Base-by-base conservation (phyloP, 2,888 invertebrate species). In the Apotomis capreana region DNA sequence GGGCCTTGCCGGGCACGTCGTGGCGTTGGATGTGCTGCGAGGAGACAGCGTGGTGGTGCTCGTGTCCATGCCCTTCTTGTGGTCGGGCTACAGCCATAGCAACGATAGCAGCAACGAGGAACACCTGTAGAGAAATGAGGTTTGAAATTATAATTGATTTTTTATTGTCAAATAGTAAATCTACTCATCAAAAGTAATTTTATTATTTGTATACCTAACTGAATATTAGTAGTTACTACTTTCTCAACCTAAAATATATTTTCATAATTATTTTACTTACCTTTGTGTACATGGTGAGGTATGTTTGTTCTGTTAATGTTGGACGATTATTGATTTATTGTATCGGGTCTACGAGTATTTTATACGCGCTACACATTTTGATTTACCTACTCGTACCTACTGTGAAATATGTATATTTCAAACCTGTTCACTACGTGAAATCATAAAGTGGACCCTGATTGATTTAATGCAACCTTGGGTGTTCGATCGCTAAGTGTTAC, bases 31-130 rank as follows among this genome's bases (percentile, higher is more conserved):
- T 49, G 49, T 9, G 5, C 49, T 49, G 49, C 3, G 49, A 49
- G 9, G 49, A 49, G 49, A 9, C 0, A 0, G 49, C 49, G 49
- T 75, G 79, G 13, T 79, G 80, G 85, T 80, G 78, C 12, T 76
- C 78, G 52, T 82, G 76, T 1, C 75, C 75, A 5, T 79, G 69
- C 9, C 75, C 73, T 5, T 76, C 49, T 9, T 49, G 49, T 3
- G 49, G 76, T 26, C 70, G 75, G 51, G 76, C 76, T n/a, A 75
- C 72, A 79, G 76, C 74, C 10, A 71, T 44, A 6, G 75, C 76
- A 9, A 76, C 26, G n/a, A 63, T 8, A 40, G 37, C 63, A 13
- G 37, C 52, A 4, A 49, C 49, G 40, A 40, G 40, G 12, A 49
- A 49, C 8, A 49, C 49, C 49, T 49, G 0, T 10, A 49, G 6